Evolutionary conservation across 2,113 vertebrate genomes (phyloP).

Genomic region (Malurus elegans): DNA sequence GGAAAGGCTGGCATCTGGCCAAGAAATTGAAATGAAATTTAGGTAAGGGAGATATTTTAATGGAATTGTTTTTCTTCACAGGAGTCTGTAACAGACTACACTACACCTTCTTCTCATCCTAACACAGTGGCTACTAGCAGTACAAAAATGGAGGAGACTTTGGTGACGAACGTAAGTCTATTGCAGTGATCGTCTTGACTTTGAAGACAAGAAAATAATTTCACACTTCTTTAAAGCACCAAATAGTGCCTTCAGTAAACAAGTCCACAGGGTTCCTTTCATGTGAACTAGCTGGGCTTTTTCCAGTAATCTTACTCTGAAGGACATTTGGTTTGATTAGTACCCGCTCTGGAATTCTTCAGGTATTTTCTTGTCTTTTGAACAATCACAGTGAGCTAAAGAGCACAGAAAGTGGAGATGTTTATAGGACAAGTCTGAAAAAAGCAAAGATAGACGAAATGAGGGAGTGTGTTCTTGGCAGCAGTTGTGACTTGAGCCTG

Average conservation of each 20-base stretch:
- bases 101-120: constrained; percentile 91
- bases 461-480: not conserved
- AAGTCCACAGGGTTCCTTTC: constrained; percentile 12
- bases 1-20: not conserved
- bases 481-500: not conserved
- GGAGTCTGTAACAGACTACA: constrained; percentile 98
- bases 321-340: not conserved
- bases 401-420: not conserved
- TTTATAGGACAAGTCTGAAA: not conserved
- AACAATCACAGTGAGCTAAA: not conserved
- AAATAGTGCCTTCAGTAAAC: constrained; percentile 8
- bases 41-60: constrained; percentile 58
- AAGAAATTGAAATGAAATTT: not conserved
- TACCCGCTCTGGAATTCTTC: not conserved
- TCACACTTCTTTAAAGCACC: not conserved
- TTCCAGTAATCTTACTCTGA: not conserved
- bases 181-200: constrained; percentile 50
- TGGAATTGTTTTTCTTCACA: constrained; percentile 70
- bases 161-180: constrained; percentile 91
- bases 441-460: not conserved
- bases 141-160: constrained; percentile 92
- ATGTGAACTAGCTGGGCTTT: not conserved
- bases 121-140: constrained; percentile 88
- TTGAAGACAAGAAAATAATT: constrained; percentile 59
- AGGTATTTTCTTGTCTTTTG: not conserved